Evolutionary conservation across 2,888 invertebrate genomes (phyloP).

Genomic region (Hoplodrina blanda): DNA sequence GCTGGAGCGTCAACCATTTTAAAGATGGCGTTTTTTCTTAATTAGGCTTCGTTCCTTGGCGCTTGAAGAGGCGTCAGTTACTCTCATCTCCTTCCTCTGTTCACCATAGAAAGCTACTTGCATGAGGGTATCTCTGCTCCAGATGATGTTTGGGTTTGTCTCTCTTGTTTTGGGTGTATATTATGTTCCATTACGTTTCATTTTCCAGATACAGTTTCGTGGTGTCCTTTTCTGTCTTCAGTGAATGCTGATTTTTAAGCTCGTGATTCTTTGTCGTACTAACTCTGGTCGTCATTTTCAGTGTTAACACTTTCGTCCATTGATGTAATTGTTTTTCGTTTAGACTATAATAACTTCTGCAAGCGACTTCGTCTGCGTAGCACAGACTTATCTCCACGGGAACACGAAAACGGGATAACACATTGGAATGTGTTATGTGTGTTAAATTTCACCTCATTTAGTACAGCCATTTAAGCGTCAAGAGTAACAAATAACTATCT

Average conservation of each 20-base stretch:
- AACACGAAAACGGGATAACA: no score
- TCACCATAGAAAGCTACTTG: conserved; percentile 34
- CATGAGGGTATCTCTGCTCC: conserved; percentile 26
- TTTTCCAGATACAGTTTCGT: not conserved
- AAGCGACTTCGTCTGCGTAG: not conserved
- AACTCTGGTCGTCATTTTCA: conserved; percentile 6
- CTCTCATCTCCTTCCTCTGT: conserved; percentile 39
- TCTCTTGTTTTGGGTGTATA: conserved; percentile 1
- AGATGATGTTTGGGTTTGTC: conserved; percentile 6
- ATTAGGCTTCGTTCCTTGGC: conserved; percentile 36
- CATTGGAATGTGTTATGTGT: no score
- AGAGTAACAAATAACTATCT: no score
- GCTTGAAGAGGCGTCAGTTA: conserved; percentile 24
- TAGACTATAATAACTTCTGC: no score
- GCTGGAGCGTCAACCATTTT: conserved; percentile 5
- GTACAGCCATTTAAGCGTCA: no score
- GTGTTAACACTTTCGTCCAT: conserved; percentile 4
- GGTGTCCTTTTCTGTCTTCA: conserved; percentile 8
- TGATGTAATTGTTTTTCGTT: not conserved
- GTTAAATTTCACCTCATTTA: no score
- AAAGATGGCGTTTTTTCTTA: conserved; percentile 32
- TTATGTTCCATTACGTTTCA: conserved; percentile 19
- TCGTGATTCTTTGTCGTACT: conserved; percentile 6
- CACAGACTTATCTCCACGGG: no score
- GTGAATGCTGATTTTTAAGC: conserved; percentile 4